Evolutionary conservation across 2,888 invertebrate species (phyloP), one percentile per base, ranked within the genome.

Genomic region (Epirrhoe tristata): DNA sequence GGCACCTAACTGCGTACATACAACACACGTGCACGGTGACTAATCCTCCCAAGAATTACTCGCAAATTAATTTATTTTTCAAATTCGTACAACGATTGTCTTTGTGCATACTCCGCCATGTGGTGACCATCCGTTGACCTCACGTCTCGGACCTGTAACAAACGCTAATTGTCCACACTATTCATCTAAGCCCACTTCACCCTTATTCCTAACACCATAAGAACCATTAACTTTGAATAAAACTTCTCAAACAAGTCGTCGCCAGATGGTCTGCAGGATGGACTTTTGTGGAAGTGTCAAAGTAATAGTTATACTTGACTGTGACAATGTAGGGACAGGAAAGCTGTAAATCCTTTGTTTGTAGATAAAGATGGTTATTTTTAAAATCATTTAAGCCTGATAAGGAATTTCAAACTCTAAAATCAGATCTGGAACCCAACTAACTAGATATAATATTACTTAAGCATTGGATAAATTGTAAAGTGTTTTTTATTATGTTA

Each of bases 231-330:
- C 46, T 56, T 62, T 57, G 14, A 7, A 34, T 32, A 10, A 58
- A 69, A 67, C 51, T 61, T 64, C 50, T 59, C 34, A 24, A 57
- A 61, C 70, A 73, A 69, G 78, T 78, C 70, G 77, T 77, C 77
- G 82, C 86, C 86, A 86, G 83, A 85, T 87, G 86, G 85, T 86
- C 81, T 81, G 79, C 83, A 83, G 82, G 81, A 82, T 77, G 83
- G 79, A 71, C 67, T 83, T 81, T 80, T 78, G 80, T 82, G 74
- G 74, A 84, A 82, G 84, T 84, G 85, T 80, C 80, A 80, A 82
- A 81, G 80, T 81, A 80, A 84, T 77, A 75, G 79, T 84, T 83
- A 80, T 81, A 80, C 77, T 77, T 74, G 76, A 74, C 74, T 83
- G 57, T 58, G 73, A 73, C 79, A 81, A 81, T 78, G 76, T 74